A percentile compares a stretch with the other conserved stretches of the same genome.
Conservation (phyloP, 92 coral and sea anemone genomes). For the Zoanthus gigantus region DNA sequence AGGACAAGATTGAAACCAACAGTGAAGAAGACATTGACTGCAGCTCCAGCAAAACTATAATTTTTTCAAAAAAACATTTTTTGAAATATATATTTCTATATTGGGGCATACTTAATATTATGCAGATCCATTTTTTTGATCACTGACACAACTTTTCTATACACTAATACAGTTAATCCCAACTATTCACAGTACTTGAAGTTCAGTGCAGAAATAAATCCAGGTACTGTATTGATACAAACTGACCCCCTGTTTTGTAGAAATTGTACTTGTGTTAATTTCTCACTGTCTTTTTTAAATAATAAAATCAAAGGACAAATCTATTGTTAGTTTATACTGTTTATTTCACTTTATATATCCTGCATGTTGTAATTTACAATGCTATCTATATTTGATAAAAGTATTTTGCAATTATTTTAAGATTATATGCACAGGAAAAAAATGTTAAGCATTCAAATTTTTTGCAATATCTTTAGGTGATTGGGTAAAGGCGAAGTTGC, state of each 20-base stretch:
- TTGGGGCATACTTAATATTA: neutral
- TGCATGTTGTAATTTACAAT: neutral
- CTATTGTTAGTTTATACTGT: neutral
- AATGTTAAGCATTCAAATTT: neutral
- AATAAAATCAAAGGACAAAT: neutral
- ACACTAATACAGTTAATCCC: neutral
- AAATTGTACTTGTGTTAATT: neutral
- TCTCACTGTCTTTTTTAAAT: neutral
- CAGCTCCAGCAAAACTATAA: neutral
- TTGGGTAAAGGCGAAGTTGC: constrained; percentile 1
- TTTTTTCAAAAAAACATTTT: neutral
- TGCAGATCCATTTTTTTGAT: neutral
- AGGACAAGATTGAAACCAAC: neutral
- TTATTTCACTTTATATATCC: neutral
- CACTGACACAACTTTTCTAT: neutral
- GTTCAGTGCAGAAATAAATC: constrained; percentile 1
- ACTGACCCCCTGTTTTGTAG: constrained; percentile 1
- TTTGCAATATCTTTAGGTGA: neutral
- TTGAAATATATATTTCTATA: neutral
- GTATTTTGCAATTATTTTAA: neutral
- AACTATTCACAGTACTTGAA: neutral
- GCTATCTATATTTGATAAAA: neutral
- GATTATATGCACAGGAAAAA: neutral
- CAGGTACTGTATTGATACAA: neutral
- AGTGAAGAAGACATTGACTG: neutral